Conservation (phyloP, 2,113 vertebrate species). For the Psittacara wagleri region DNA sequence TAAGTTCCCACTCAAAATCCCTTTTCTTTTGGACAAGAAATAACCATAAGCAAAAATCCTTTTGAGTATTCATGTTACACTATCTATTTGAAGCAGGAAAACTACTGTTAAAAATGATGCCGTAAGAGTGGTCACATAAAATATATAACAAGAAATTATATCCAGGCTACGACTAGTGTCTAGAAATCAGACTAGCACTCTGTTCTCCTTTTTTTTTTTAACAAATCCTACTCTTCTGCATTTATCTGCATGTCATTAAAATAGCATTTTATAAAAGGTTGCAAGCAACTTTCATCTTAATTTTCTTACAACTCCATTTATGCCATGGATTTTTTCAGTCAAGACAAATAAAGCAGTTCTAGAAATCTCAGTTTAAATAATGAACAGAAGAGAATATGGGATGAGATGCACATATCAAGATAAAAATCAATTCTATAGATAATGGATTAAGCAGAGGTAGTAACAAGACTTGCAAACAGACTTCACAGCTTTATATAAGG, state of each 20-base stretch:
- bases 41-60: not conserved
- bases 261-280: not conserved
- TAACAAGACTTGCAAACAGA: not conserved
- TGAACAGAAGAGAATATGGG: not conserved
- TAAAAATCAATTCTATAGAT: not conserved
- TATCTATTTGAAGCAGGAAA: not conserved
- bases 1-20: not conserved
- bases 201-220: not conserved
- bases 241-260: not conserved
- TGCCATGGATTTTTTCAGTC: not conserved
- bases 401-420: not conserved
- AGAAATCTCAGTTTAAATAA: not conserved
- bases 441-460: not conserved
- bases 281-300: not conserved
- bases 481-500: not conserved
- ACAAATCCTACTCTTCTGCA: not conserved
- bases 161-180: not conserved
- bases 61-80: not conserved
- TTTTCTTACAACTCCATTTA: not conserved
- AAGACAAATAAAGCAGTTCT: not conserved
- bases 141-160: not conserved
- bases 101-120: not conserved
- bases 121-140: not conserved
- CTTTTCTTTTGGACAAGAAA: not conserved
- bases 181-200: not conserved